These are phyloP conservation scores for Trididemnum miniatum DNA, from an alignment of 23 tunicate species.

Conservation along the genomic window DNA sequence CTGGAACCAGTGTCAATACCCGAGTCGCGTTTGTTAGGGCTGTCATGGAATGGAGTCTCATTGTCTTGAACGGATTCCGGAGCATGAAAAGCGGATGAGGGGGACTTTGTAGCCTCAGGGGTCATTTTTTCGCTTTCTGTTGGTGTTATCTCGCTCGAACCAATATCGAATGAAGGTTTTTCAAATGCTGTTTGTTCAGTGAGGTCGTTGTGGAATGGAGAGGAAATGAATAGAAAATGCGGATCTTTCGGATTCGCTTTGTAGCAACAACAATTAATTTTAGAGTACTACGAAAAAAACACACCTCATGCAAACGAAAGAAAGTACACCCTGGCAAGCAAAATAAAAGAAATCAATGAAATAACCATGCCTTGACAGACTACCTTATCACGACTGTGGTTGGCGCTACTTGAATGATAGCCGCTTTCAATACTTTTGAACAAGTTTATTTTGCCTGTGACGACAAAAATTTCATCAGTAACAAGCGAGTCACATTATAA, in stretches of 20 bases:
- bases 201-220: conserved; percentile 10
- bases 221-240: not conserved
- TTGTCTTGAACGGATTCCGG: not conserved
- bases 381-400: conserved; percentile 42
- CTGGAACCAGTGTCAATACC: conserved; percentile 55
- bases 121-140: not conserved
- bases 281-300: not conserved
- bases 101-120: not conserved
- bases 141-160: not conserved
- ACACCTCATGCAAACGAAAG: too few species aligned
- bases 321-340: not conserved
- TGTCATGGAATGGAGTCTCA: not conserved
- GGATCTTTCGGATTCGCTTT: not conserved
- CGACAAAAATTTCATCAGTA: not conserved
- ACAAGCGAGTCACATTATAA: too few species aligned
- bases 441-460: conserved; percentile 5
- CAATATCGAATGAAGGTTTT: not conserved
- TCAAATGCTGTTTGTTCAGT: not conserved
- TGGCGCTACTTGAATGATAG: conserved; percentile 42
- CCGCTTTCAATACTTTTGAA: conserved; percentile 58
- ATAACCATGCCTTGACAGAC: not conserved
- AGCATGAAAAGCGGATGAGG: not conserved
- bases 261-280: not conserved
- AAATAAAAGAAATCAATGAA: not conserved
- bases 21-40: conserved; percentile 25